Evolutionary conservation across 2,888 invertebrate species (phyloP), one percentile per base, ranked within the genome.

Genomic region (Mactromeris polynyma): DNA sequence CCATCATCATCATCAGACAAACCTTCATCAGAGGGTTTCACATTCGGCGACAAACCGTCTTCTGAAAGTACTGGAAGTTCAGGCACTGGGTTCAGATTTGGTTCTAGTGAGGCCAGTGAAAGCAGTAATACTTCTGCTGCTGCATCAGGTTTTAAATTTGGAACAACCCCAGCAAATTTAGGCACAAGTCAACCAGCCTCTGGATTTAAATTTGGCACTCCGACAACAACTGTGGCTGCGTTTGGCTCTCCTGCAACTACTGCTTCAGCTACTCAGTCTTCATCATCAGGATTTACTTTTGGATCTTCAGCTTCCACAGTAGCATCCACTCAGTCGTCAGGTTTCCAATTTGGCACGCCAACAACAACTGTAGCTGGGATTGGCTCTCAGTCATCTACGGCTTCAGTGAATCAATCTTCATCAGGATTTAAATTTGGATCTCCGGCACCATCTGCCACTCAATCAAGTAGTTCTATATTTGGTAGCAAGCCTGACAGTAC

Each of bases 181-280:
- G 73, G 42, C 33, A 33, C 31, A 3, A 83, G 42, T 21, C 26
- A 69, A 19, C 40, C 87, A 31, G 36, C 88, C 19, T 78, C 85
- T 46, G 92, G 91, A 19, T 93, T 93, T 83, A 86, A 69, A 26
- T 93, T 94, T 90, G 92, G 92, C 58, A 42, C 69, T 11, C 83
- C 83, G 17, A n/a, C 69, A 42, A 42, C 83, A 38, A 33, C 73
- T 36, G 38, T 19, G 21, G 21, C 46, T 69, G 9, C 64, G 0
- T 83, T 73, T 73, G 83, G 83, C 36, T 40, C 69, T 0, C 73
- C 83, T 42, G 33, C 38, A 36, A 46, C 83, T 73, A 31, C 54
- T 36, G 40, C 19, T 80, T 31, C 84, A 31, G 69, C 78, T 6
- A 58, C 83, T 89, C 46, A 54, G 3, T 78, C 88, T 11, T 26